Conservation (phyloP, 2,113 vertebrate genomes). For the Blennius ocellaris region DNA sequence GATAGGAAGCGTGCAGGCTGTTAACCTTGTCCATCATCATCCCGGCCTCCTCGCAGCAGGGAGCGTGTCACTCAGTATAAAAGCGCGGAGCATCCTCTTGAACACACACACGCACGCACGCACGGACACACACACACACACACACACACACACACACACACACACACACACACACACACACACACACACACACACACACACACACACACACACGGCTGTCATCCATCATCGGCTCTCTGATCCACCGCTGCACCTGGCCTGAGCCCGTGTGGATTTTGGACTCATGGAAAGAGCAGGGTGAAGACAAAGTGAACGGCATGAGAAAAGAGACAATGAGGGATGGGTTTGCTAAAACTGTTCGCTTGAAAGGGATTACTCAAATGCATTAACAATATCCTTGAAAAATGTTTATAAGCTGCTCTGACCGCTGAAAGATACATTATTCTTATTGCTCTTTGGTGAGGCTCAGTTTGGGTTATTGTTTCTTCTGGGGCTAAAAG, state of each 20-base stretch:
- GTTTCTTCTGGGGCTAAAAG: neutral
- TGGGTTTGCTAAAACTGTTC: neutral
- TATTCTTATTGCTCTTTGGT: neutral
- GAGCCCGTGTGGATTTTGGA: slow-evolving; percentile 40
- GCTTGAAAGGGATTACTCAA: neutral
- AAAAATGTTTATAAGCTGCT: neutral
- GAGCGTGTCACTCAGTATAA: slow-evolving; percentile 46
- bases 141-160: slow-evolving; percentile 14
- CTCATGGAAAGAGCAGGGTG: slow-evolving; percentile 6
- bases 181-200: slow-evolving; percentile 15
- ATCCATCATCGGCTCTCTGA: slow-evolving; percentile 61
- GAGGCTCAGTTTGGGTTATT: neutral
- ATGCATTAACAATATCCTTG: neutral
- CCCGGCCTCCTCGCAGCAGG: slow-evolving; percentile 37
- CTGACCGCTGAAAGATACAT: neutral
- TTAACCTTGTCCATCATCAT: slow-evolving; percentile 59
- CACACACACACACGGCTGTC: slow-evolving; percentile 28
- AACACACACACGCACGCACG: slow-evolving; percentile 21
- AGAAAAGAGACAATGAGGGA: slow-evolving; percentile 12
- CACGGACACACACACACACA: slow-evolving; percentile 31
- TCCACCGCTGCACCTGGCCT: slow-evolving; percentile 60
- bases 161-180: slow-evolving; percentile 33
- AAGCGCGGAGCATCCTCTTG: slow-evolving; percentile 39
- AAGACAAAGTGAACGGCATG: slow-evolving; percentile 41
- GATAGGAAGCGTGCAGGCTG: slow-evolving; percentile 43